phyloP scores from a whole-genome alignment of 2,113 vertebrate genomes.

The Saccopteryx bilineata region DNA sequence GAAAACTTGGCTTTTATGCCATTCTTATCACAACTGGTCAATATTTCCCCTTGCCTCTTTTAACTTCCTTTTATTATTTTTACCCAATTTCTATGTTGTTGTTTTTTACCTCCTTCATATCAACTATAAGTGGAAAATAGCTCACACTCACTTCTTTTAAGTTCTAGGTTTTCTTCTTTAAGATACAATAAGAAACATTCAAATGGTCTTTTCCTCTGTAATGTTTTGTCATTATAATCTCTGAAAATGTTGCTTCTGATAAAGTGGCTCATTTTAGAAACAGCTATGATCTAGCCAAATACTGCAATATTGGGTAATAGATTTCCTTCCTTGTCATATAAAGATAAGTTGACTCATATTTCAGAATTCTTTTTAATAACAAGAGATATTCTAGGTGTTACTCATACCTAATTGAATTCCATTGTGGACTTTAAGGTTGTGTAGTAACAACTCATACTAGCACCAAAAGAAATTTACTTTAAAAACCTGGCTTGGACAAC shows the following conservation, averaged over 20 bases:
- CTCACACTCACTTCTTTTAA: slow-evolving; percentile 12
- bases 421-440: background rate
- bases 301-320: background rate
- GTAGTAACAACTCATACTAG: background rate
- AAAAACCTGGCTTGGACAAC: background rate
- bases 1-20: background rate
- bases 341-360: slow-evolving; percentile 21
- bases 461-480: slow-evolving; percentile 15
- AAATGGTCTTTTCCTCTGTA: background rate
- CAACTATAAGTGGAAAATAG: slow-evolving; percentile 9
- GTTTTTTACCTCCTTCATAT: background rate
- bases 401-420: background rate
- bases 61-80: background rate
- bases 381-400: slow-evolving; percentile 10
- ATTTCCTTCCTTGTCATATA: background rate
- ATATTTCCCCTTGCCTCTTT: background rate
- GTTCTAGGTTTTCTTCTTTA: slow-evolving; percentile 17
- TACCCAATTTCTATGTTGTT: background rate
- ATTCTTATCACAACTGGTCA: background rate
- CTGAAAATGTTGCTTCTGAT: background rate
- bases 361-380: slow-evolving; percentile 39
- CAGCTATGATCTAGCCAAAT: background rate
- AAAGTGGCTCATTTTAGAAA: background rate
- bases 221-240: slow-evolving; percentile 5
- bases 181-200: background rate